These are phyloP conservation scores for Rotaria macrura DNA, from an alignment of 2,888 invertebrate genomes.

Conservation along the genomic window DNA sequence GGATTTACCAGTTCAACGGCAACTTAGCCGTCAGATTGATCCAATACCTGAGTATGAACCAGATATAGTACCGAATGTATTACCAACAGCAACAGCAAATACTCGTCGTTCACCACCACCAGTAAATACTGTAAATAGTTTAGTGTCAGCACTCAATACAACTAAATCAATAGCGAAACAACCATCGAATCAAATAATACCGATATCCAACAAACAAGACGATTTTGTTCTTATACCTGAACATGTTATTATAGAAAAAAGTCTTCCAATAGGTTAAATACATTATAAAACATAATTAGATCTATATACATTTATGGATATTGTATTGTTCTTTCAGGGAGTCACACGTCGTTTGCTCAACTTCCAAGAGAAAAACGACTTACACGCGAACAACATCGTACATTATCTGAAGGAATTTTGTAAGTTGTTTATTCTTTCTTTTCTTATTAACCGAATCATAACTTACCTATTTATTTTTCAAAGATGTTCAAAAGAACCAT, in stretches of 20 bases:
- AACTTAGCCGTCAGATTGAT: neutral
- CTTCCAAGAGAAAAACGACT: neutral
- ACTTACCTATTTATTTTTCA: neutral
- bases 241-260: neutral
- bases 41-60: conserved; percentile 11
- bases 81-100: neutral
- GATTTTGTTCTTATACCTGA: conserved; percentile 14
- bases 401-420: conserved; percentile 18
- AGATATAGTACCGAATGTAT: neutral
- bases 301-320: no score
- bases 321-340: neutral
- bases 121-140: neutral
- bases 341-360: conserved; percentile 18
- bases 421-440: neutral
- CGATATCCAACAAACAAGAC: neutral
- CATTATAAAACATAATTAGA: no score
- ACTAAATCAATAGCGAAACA: neutral
- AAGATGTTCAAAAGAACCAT: neutral
- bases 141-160: neutral
- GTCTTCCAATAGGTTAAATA: neutral
- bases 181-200: neutral
- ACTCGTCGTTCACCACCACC: neutral
- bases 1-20: neutral
- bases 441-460: neutral
- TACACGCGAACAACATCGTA: neutral